Evolutionary conservation across 2,888 invertebrate species (phyloP).

Genomic region (Calameuta idolon): DNA sequence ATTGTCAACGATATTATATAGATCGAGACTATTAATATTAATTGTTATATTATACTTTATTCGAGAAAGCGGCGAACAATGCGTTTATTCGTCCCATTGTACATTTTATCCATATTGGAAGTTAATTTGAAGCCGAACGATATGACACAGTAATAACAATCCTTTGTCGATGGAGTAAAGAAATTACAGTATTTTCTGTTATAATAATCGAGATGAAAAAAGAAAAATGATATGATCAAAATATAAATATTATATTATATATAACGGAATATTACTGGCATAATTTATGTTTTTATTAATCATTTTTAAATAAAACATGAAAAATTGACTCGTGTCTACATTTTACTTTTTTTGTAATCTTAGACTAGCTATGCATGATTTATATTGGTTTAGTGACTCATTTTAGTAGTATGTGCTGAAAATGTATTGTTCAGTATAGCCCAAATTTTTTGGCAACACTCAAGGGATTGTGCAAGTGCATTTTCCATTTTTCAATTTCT

Average conservation of each 20-base stretch:
- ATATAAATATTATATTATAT: constrained; percentile 40
- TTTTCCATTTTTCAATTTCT: neutral
- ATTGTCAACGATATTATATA: constrained; percentile 31
- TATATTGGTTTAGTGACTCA: no score
- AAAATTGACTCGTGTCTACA: constrained; percentile 19
- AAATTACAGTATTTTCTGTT: constrained; percentile 41
- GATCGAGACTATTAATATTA: constrained; percentile 31
- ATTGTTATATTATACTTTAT: constrained; percentile 37
- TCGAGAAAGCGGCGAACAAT: constrained; percentile 12
- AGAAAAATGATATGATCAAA: constrained; percentile 39
- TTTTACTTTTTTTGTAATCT: no score
- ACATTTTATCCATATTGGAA: constrained; percentile 2
- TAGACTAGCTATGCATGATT: no score
- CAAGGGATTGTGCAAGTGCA: no score
- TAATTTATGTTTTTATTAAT: constrained; percentile 59
- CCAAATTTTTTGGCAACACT: no score
- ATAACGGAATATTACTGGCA: constrained; percentile 44
- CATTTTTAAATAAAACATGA: constrained; percentile 56
- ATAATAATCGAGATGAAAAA: constrained; percentile 28
- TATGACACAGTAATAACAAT: constrained; percentile 1
- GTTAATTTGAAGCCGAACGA: neutral
- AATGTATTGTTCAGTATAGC: no score
- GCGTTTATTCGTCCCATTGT: constrained; percentile 9
- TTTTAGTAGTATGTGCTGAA: no score
- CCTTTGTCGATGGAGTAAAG: constrained; percentile 1